Conservation (phyloP, 2,888 invertebrate species). For the Ectropis crepuscularia region DNA sequence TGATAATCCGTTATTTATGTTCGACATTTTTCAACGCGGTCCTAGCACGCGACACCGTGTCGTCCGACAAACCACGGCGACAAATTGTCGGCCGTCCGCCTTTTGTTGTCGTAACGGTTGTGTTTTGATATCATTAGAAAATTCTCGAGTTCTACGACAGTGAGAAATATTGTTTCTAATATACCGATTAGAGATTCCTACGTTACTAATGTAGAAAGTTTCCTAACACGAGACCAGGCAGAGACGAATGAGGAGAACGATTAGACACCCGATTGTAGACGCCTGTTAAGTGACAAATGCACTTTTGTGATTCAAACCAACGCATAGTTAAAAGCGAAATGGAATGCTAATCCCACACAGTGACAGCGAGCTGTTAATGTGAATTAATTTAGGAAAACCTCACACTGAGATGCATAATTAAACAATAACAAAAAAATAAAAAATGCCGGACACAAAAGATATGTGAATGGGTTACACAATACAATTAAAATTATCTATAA, state of each 20-base stretch:
- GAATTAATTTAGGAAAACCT: slow-evolving; percentile 61
- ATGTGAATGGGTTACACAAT: slow-evolving; percentile 64
- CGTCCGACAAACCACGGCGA: slow-evolving; percentile 58
- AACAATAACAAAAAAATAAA: slow-evolving; percentile 53
- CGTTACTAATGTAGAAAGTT: slow-evolving; percentile 71
- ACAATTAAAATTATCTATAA: slow-evolving; percentile 72
- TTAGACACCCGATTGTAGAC: slow-evolving; percentile 53
- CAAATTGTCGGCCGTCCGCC: slow-evolving; percentile 69
- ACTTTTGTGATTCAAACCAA: slow-evolving; percentile 19
- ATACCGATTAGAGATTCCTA: slow-evolving; percentile 65
- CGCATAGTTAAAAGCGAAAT: slow-evolving; percentile 24
- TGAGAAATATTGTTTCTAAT: slow-evolving; percentile 74
- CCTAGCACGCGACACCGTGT: slow-evolving; percentile 72
- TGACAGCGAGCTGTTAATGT: slow-evolving; percentile 47
- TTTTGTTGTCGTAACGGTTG: slow-evolving; percentile 79
- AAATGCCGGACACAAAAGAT: slow-evolving; percentile 64
- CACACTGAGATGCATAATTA: slow-evolving; percentile 66
- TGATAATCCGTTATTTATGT: slow-evolving; percentile 83
- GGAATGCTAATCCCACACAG: slow-evolving; percentile 41
- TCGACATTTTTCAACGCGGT: slow-evolving; percentile 69
- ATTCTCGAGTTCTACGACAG: slow-evolving; percentile 71
- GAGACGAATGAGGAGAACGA: slow-evolving; percentile 63
- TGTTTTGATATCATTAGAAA: slow-evolving; percentile 81
- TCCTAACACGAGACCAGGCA: slow-evolving; percentile 46
- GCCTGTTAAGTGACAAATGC: slow-evolving; percentile 32